phyloP scores from a whole-genome alignment of 2,888 invertebrate genomes.

The Punctoribates punctum region DNA sequence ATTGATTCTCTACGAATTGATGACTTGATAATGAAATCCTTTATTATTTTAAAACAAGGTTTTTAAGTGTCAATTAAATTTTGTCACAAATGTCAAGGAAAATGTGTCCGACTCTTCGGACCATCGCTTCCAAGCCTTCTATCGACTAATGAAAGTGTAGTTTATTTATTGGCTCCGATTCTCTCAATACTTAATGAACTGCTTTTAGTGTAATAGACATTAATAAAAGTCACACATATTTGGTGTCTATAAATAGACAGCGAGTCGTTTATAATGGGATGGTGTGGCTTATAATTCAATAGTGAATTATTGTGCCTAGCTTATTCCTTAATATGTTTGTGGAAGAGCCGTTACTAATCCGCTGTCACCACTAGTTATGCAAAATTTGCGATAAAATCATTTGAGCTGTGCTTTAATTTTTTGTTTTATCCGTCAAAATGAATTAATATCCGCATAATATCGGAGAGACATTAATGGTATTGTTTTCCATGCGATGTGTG shows the following conservation, averaged over 20 bases:
- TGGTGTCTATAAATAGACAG: background rate
- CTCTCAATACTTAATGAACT: conserved; percentile 9
- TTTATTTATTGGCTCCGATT: background rate
- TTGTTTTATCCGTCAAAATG: background rate
- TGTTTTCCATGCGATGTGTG: too few species aligned
- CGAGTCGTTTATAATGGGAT: too few species aligned
- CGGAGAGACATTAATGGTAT: background rate
- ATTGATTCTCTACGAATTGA: too few species aligned
- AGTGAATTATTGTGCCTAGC: background rate
- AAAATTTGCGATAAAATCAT: background rate
- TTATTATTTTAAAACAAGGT: too few species aligned
- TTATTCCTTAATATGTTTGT: background rate
- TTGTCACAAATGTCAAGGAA: too few species aligned
- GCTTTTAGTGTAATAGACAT: conserved; percentile 5
- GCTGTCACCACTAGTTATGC: conserved; percentile 7
- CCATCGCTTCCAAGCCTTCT: too few species aligned
- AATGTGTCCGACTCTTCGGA: too few species aligned
- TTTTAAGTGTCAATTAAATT: too few species aligned
- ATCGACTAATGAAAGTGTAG: too few species aligned
- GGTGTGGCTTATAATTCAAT: background rate
- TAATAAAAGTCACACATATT: background rate
- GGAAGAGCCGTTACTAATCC: background rate
- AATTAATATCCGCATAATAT: background rate
- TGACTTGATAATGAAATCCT: too few species aligned
- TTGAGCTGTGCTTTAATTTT: conserved; percentile 1